A percentile compares a stretch with the other conserved stretches of the same genome.
Conservation (phyloP, 2,888 invertebrate genomes). For the Mimachlamys varia region DNA sequence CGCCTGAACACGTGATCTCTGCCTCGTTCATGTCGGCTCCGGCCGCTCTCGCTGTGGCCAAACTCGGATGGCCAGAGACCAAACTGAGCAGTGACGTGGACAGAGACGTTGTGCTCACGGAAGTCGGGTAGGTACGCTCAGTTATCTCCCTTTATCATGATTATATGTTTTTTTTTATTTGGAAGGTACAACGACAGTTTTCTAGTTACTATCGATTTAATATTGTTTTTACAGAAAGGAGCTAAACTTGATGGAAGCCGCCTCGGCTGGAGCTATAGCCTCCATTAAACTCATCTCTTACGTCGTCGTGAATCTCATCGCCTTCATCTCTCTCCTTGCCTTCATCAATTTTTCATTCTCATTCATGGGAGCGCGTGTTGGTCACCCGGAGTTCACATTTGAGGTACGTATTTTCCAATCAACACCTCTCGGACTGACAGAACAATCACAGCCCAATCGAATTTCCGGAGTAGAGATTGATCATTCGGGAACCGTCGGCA, state of each 20-base stretch:
- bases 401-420: slow-evolving; percentile 79
- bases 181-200: too few species aligned
- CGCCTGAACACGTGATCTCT: slow-evolving; percentile 92
- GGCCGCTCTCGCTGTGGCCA: slow-evolving; percentile 93
- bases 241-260: slow-evolving; percentile 93
- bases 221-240: slow-evolving; percentile 86
- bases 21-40: slow-evolving; percentile 98
- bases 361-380: slow-evolving; percentile 85
- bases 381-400: slow-evolving; percentile 84
- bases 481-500: too few species aligned
- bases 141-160: too few species aligned
- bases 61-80: slow-evolving; percentile 95
- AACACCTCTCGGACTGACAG: too few species aligned
- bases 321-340: slow-evolving; percentile 93
- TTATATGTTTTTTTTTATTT: too few species aligned
- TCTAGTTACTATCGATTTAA: not conserved
- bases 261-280: slow-evolving; percentile 92
- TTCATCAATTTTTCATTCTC: slow-evolving; percentile 90
- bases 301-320: slow-evolving; percentile 95
- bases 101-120: slow-evolving; percentile 87
- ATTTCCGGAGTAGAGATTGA: too few species aligned
- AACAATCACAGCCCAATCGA: too few species aligned
- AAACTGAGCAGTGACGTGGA: slow-evolving; percentile 83
- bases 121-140: slow-evolving; percentile 74
- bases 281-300: slow-evolving; percentile 91